These are phyloP conservation scores for Knipowitschia caucasica DNA, from an alignment of 2,797 vertebrate genomes.

Conservation along the genomic window DNA sequence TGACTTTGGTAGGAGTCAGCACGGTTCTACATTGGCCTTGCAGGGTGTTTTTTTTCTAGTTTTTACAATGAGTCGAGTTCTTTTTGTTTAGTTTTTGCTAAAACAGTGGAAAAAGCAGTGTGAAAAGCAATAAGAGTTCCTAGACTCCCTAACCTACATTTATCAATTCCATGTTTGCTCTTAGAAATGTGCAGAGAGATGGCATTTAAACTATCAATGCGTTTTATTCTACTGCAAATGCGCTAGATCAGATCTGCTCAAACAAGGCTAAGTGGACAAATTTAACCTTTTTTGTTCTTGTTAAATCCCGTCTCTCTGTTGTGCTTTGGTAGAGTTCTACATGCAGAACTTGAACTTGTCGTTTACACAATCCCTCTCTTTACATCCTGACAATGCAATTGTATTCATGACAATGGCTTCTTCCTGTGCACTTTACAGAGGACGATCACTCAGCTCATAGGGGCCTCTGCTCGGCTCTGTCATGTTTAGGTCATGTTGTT, in stretches of 20 bases:
- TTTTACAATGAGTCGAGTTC: conserved; percentile 6
- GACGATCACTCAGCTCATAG: not conserved
- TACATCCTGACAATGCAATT: conserved; percentile 3
- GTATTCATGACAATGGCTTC: not conserved
- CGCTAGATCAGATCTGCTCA: too few species aligned
- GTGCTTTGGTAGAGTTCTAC: conserved; percentile 1
- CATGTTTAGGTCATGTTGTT: not conserved
- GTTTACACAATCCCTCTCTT: conserved; percentile 34
- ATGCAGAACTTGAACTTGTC: conserved; percentile 27
- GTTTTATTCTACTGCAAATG: too few species aligned
- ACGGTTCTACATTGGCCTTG: too few species aligned
- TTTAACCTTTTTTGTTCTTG: not conserved
- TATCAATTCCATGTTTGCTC: not conserved
- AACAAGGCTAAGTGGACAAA: too few species aligned
- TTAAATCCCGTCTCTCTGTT: conserved; percentile 22
- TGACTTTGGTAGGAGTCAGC: too few species aligned
- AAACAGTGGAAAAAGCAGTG: conserved; percentile 1
- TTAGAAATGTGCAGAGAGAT: conserved; percentile 32
- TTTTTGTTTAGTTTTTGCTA: too few species aligned
- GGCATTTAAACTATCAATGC: not conserved
- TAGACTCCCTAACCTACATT: too few species aligned
- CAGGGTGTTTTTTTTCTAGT: too few species aligned
- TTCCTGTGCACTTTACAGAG: conserved; percentile 30
- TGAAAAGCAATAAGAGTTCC: conserved; percentile 40
- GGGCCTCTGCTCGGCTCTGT: not conserved